Evolutionary conservation across 2,113 vertebrate genomes (phyloP).

Genomic region (Progne subis): DNA sequence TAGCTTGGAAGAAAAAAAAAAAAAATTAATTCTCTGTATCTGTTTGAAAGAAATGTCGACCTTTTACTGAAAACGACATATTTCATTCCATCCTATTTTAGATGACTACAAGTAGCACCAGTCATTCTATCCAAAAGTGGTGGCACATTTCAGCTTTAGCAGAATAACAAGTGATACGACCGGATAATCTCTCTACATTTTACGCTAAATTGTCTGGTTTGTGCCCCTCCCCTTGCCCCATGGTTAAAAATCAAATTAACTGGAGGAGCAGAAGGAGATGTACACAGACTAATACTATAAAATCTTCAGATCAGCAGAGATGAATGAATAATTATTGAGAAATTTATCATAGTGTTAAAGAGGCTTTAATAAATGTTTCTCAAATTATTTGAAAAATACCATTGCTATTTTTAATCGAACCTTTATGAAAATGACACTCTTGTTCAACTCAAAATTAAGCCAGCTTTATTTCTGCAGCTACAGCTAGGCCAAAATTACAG

Average conservation of each 20-base stretch:
- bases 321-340: background rate
- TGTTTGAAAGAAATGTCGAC: conserved; percentile 1
- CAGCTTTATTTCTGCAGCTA: conserved; percentile 1
- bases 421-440: background rate
- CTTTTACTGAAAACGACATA: background rate
- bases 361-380: background rate
- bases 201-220: background rate
- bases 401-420: background rate
- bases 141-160: background rate
- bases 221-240: background rate
- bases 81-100: background rate
- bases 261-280: background rate
- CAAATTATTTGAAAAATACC: background rate
- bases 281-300: background rate
- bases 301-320: background rate
- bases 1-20: background rate
- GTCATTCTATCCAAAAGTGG: background rate
- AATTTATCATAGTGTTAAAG: background rate
- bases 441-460: background rate
- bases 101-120: background rate
- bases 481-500: background rate
- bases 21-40: background rate
- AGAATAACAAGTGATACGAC: background rate
- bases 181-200: background rate
- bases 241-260: background rate